phyloP scores from a whole-genome alignment of 2,888 invertebrate species.

The Xylota segnis region DNA sequence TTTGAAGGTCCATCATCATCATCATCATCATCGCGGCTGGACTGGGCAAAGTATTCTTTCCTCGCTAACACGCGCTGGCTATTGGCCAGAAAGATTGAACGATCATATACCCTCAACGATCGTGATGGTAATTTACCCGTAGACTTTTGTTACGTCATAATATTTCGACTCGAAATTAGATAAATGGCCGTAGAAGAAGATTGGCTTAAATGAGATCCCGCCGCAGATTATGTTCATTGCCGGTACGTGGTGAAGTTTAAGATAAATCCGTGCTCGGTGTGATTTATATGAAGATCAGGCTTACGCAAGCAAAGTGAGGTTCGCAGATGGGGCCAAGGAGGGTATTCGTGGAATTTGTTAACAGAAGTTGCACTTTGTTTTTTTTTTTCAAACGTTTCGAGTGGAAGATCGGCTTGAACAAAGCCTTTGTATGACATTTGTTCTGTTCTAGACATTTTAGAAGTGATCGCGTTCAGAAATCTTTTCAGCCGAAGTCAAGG shows the following conservation, averaged over 20 bases:
- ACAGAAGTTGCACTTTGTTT: too few species aligned
- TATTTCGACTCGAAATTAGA: conserved; percentile 76
- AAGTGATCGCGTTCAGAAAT: too few species aligned
- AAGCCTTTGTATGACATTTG: too few species aligned
- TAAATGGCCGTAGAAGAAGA: conserved; percentile 69
- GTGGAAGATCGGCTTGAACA: too few species aligned
- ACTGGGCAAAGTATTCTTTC: conserved; percentile 38
- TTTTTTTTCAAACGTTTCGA: too few species aligned
- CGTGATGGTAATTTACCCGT: conserved; percentile 74
- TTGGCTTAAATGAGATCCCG: conserved; percentile 65
- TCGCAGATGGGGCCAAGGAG: too few species aligned
- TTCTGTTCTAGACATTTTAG: too few species aligned
- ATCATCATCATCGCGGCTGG: conserved; percentile 2
- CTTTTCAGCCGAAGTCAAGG: too few species aligned
- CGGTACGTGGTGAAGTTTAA: conserved; percentile 74
- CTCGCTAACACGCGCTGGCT: background rate
- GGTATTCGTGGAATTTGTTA: too few species aligned
- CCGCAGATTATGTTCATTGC: conserved; percentile 63
- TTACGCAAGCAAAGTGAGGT: conserved; percentile 46
- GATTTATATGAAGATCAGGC: conserved; percentile 63
- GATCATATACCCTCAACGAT: conserved; percentile 69
- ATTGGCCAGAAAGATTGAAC: conserved; percentile 63
- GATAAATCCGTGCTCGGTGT: conserved; percentile 61
- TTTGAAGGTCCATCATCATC: conserved; percentile 75
- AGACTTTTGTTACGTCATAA: conserved; percentile 76